Base-by-base conservation (phyloP, 2,797 vertebrate species). In the Molossus alvarezi region DNA sequence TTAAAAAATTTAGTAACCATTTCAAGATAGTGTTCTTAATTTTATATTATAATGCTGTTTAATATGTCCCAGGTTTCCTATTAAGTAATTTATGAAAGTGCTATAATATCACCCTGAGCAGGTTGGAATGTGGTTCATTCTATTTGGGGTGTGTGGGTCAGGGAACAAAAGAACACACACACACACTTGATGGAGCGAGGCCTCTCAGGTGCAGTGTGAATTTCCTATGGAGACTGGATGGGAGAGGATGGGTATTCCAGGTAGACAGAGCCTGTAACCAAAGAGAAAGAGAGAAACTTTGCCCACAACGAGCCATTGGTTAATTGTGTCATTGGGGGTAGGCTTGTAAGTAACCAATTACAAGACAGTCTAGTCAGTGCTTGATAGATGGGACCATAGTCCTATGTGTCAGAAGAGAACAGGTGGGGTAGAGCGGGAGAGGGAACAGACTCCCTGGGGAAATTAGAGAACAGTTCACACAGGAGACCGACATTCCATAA, bases 21-120 rank as follows among this genome's bases (percentile, higher is more conserved):
- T 88, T 83, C 17, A 64, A 55, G 25, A 64, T 90, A 53, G 8
- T 58, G 20, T 64, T 92, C 45, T 88, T 69, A 73, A 53, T 82
- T 92, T 64, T 83, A 53, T 15, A 72, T 53, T 92, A 80, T 33
- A 80, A 73, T 55, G 9, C 13, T 71, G 9, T 76, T 27, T 86
- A 55, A 11, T 23, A 9, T 18, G 48, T 75, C 9, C 69, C 37
- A 85, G 53, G 29, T 2, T 86, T 62, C 8, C 3, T 60, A 64
- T 55, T 75, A 53, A 71, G 48, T 18, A 72, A 55, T 37, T 80
- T 13, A 29, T 57, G 20, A 41, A 91, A 67, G 20, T 29, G 4
- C 51, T 57, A 29, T 58, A 65, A 60, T 87, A 18, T 90, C 14
- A 75, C 41, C 25, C 4, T 23, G 11, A 51, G 4, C 20, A 67